These are phyloP conservation scores for Caenorhabditis virilis DNA, from an alignment of 2,888 invertebrate species.

Conservation along the genomic window DNA sequence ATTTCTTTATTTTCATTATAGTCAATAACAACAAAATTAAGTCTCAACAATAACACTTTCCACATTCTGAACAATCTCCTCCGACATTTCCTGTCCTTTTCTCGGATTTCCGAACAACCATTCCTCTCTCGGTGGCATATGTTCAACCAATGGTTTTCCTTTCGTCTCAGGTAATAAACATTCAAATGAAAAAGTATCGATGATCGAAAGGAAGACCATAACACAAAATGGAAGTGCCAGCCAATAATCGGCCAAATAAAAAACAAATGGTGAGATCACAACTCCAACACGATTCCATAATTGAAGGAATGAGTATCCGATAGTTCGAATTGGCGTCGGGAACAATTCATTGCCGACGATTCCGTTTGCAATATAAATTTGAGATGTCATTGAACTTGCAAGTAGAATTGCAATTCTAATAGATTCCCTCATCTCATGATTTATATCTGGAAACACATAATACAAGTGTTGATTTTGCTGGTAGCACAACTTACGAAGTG, in stretches of 20 bases:
- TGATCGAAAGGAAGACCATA: conserved; percentile 47
- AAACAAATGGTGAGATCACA: conserved; percentile 57
- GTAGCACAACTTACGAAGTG: conserved; percentile 13
- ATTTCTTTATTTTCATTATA: too few relatives aligned
- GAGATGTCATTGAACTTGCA: conserved; percentile 48
- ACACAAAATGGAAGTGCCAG: conserved; percentile 55
- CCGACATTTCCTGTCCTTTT: background rate
- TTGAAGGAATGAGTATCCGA: conserved; percentile 58
- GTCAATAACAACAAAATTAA: too few relatives aligned
- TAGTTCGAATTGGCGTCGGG: conserved; percentile 61
- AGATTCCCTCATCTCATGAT: conserved; percentile 39
- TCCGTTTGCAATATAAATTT: conserved; percentile 49
- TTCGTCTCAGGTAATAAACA: conserved; percentile 61
- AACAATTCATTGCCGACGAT: conserved; percentile 60
- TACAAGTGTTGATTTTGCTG: background rate
- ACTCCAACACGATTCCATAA: conserved; percentile 59
- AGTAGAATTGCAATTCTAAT: conserved; percentile 46
- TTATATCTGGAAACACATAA: conserved; percentile 35
- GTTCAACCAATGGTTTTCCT: conserved; percentile 51
- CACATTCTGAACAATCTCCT: background rate
- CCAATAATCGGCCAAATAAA: conserved; percentile 56
- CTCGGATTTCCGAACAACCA: conserved; percentile 39
- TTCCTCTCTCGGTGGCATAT: conserved; percentile 52
- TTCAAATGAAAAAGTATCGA: conserved; percentile 50
- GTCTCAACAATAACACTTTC: too few relatives aligned